Base-by-base conservation (phyloP, 2,113 vertebrate species). In the Corydoras maculifer region DNA sequence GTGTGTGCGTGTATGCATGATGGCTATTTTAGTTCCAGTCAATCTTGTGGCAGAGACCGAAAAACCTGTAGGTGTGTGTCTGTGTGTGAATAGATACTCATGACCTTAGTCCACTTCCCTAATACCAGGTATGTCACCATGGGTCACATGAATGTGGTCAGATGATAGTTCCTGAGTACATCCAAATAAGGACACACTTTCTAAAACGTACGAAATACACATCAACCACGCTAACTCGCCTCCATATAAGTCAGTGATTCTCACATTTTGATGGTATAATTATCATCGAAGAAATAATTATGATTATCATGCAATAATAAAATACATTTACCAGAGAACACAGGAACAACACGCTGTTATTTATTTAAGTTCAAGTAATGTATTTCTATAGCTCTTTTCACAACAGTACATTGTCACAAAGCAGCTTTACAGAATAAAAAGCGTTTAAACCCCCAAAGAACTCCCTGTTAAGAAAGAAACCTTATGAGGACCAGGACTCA, bases 121-220 rank as follows among this genome's bases (percentile, higher is more conserved):
- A 68, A 68, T 30, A 50, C 72, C 72, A 74, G 72, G 72, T 74
- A 74, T 74, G 50, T 74, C 65, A 66, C 48, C 5, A 48, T 18
- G 13, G 58, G 58, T 74, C 72, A 74, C 72, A 74, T 74, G 72
- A 68, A 74, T 57, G 8, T 55, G 65, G 64, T 62, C 65, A 74
- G 58, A 74, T 73, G 71, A 48, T 61, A 31, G 11, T 61, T 61
- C 58, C n/a, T 30, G 30, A 73, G 30, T 60, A 61, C 54, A 54
- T 54, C 65, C 72, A 62, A 74, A 74, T 68, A 74, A 68, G 72
- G 72, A 25, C 18, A 55, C 29, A 31, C 25, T 62, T 12, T 8
- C 11, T 66, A 73, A 31, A 1, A 32, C 15, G 2, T 5, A 43
- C 48, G 35, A 43, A 43, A 43, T 4, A 57, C 43, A 65, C 48